phyloP scores from a whole-genome alignment of 2,888 invertebrate species.

The Cancer borealis region DNA sequence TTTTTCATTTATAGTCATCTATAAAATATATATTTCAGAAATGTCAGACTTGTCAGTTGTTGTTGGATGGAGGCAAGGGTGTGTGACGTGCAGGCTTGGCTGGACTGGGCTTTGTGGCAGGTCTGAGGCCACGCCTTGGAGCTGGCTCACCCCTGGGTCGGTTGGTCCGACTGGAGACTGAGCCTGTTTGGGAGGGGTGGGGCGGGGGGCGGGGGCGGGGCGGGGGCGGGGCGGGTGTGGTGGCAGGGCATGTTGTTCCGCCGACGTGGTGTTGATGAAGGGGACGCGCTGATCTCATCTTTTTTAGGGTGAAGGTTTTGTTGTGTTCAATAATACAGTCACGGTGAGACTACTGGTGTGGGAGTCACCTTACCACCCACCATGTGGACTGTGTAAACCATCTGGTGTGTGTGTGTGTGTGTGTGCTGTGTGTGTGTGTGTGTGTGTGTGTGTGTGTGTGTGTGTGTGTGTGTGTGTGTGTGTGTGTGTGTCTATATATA shows the following conservation, averaged over 20 bases:
- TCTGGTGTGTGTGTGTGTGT: not conserved
- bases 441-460: not conserved
- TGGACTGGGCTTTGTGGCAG: not conserved
- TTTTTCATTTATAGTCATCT: not conserved
- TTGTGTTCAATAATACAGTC: not conserved
- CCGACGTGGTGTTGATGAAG: slow-evolving; percentile 14
- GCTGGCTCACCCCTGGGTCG: not conserved
- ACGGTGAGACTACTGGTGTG: not conserved
- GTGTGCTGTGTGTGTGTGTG: not conserved
- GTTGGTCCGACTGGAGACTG: not conserved
- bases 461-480: not conserved
- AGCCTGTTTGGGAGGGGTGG: not conserved
- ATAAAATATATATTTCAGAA: not conserved
- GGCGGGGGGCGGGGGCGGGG: not conserved
- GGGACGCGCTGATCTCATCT: not conserved
- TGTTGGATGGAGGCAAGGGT: not conserved
- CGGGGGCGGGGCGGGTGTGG: no score
- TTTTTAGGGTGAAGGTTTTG: not conserved
- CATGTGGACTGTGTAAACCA: not conserved
- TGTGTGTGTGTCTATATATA: not conserved
- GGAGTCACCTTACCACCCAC: not conserved
- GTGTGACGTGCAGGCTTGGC: not conserved
- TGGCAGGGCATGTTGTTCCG: not conserved
- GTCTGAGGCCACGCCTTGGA: not conserved
- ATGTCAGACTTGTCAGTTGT: not conserved